Base-by-base conservation (phyloP, 2,888 invertebrate genomes). In the Linnaemya vulpina region DNA sequence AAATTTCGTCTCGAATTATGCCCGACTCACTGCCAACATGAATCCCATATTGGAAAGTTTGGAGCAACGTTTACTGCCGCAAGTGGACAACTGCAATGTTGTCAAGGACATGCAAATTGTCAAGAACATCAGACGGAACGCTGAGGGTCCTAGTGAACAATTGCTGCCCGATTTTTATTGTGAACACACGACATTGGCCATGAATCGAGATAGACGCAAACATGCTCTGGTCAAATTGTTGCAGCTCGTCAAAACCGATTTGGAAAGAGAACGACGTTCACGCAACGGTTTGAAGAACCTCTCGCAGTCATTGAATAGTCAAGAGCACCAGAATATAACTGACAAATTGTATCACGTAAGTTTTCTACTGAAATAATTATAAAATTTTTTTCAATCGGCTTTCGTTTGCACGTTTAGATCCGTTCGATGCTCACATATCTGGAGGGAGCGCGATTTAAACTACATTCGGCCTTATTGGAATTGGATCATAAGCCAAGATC, bases 161-260 rank as follows among this genome's bases (percentile, higher is more conserved):
- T 93, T 98, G 73, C 93, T 98, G 86, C 97, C 98, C 0, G 98
- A 98, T 93, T 98, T 98, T 93, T 98, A 98, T 93, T 98, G 98
- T 89, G 98, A 98, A 91, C 98, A 98, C 93, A 96, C 97, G 87
- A 97, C 97, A 1, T 94, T 98, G 88, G 96, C 97, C 38, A 98
- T 98, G 98, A 98, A 98, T 92, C 94, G 95, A 74, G 98, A 98
- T 90, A 93, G 98, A 84, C 94, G 98, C 89, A 97, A 96, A 93
- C 96, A 96, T 93, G 96, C 97, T 4, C 93, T 98, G 82, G 94
- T 97, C 76, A 96, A 97, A 91, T 95, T 98, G 71, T 93, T 98
- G 46, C 96, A 97, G 89, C 93, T 97, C 89, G 96, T 98, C 77
- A 95, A 97, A 88, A 96, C 96, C 88, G 98, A 98, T 91, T 94